Conservation (phyloP, 1,140 invertebrate species). For the Condylostylus longicornis region DNA sequence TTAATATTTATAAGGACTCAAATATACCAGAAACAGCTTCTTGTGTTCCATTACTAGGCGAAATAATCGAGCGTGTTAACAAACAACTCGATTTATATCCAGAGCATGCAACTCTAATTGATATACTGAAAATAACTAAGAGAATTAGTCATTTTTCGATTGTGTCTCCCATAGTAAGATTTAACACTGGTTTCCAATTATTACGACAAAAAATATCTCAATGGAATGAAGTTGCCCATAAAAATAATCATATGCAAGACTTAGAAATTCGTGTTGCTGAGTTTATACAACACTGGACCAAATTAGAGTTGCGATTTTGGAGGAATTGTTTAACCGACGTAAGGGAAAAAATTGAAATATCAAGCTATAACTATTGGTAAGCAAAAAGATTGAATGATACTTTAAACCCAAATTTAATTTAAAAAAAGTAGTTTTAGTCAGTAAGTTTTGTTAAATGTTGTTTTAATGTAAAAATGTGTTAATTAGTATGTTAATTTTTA, state of each 20-base stretch:
- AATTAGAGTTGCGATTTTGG: slow-evolving; percentile 79
- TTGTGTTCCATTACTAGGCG: slow-evolving; percentile 51
- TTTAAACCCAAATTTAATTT: too few relatives aligned
- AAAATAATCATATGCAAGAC: slow-evolving; percentile 62
- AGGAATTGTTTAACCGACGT: slow-evolving; percentile 61
- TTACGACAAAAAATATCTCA: slow-evolving; percentile 68
- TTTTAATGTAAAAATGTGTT: slow-evolving; percentile 3
- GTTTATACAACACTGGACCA: slow-evolving; percentile 80
- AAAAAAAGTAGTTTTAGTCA: slow-evolving; percentile 31
- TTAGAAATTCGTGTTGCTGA: slow-evolving; percentile 55
- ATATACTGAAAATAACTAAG: slow-evolving; percentile 41
- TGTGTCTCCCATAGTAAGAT: slow-evolving; percentile 68
- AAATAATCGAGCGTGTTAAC: slow-evolving; percentile 44
- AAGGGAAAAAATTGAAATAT: too few relatives aligned
- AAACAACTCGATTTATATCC: slow-evolving; percentile 71
- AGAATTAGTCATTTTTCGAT: slow-evolving; percentile 67
- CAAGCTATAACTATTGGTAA: too few relatives aligned
- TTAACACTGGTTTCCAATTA: slow-evolving; percentile 79
- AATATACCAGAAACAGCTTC: slow-evolving; percentile 62
- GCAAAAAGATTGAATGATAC: too few relatives aligned
- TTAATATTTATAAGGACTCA: slow-evolving; percentile 75
- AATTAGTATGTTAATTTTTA: too few relatives aligned
- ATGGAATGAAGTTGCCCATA: slow-evolving; percentile 85
- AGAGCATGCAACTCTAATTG: slow-evolving; percentile 71
- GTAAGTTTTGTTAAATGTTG: background rate